phyloP scores from a whole-genome alignment of 2,113 vertebrate genomes.

The Apteryx owenii region DNA sequence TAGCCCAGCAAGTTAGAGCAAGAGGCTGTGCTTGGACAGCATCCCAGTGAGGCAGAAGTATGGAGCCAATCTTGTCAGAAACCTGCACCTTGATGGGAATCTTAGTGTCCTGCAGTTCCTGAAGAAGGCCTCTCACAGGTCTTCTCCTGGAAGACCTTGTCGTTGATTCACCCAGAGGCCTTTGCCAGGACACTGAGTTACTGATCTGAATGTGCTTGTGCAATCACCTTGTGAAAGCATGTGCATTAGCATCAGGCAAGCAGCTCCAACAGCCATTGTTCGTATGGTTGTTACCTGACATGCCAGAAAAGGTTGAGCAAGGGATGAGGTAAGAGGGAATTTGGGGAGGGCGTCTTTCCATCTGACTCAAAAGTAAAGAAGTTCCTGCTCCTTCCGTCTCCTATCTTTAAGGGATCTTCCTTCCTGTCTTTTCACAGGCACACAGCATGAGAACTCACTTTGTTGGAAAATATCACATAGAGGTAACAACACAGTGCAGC shows the following conservation, averaged over 20 bases:
- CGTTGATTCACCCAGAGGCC: background rate
- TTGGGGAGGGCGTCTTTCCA: background rate
- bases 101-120: background rate
- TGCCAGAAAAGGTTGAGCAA: background rate
- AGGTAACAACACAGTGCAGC: background rate
- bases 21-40: background rate
- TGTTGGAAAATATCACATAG: background rate
- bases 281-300: background rate
- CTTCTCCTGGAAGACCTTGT: background rate
- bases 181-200: background rate
- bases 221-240: background rate
- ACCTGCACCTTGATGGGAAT: background rate
- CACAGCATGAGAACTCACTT: background rate
- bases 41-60: constrained; percentile 18
- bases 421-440: background rate
- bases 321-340: background rate
- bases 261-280: background rate
- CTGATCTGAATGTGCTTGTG: accelerated
- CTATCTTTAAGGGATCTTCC: background rate
- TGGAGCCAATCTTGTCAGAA: background rate
- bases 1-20: constrained; percentile 37
- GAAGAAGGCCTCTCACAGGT: background rate
- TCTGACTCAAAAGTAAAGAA: background rate
- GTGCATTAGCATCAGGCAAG: background rate
- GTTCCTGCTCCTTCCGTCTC: background rate